Percentiles rank a stretch among this genome's conserved stretches.
Evolutionary conservation across 2,888 invertebrate genomes (phyloP).

Genomic region (Neria commutata): DNA sequence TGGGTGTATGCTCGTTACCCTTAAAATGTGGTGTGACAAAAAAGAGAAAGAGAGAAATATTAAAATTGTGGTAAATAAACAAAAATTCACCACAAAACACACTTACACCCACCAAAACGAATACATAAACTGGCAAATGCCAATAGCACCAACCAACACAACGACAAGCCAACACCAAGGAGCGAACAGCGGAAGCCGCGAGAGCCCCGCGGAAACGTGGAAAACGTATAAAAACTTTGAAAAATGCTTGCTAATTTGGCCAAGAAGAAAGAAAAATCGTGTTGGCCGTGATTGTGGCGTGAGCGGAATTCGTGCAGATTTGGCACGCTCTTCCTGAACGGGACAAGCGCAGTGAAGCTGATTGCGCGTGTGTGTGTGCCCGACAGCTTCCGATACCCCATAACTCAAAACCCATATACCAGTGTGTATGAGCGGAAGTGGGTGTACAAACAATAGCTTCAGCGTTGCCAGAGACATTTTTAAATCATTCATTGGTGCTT

Average conservation of each 20-base stretch:
- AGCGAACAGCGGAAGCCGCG: too few species aligned
- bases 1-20: too few species aligned
- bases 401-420: not conserved
- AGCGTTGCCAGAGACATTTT: too few species aligned
- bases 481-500: too few species aligned
- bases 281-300: conserved; percentile 20
- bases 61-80: conserved; percentile 50
- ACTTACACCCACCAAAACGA: too few species aligned
- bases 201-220: not conserved
- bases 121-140: not conserved
- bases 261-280: conserved; percentile 22
- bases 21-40: not conserved
- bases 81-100: conserved; percentile 27
- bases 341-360: not conserved
- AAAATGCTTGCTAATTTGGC: conserved; percentile 26
- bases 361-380: conserved; percentile 2
- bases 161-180: too few species aligned
- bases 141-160: not conserved
- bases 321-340: conserved; percentile 5
- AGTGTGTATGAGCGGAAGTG: not conserved
- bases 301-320: conserved; percentile 17
- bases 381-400: conserved; percentile 6
- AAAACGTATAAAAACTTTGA: not conserved
- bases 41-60: conserved; percentile 37
- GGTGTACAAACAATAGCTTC: too few species aligned